phyloP scores from a whole-genome alignment of 2,797 vertebrate genomes.

The Scarus forsteni region DNA sequence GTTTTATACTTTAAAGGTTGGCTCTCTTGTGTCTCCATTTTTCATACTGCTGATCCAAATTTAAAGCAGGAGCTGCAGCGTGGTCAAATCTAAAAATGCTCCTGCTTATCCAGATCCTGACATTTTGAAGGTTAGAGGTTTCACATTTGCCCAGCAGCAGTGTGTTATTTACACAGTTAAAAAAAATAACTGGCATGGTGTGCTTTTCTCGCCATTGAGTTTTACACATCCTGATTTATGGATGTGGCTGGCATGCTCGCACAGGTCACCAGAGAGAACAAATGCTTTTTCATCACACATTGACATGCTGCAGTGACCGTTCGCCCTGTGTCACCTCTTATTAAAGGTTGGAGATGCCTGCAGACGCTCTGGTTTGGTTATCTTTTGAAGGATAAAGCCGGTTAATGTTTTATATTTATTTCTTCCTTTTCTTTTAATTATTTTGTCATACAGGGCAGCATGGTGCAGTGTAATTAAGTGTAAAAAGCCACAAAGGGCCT shows the following conservation, averaged over 20 bases:
- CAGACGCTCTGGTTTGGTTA: not conserved
- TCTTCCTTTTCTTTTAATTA: too few relatives aligned
- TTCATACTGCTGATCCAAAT: slow-evolving; percentile 12
- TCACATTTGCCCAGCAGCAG: slow-evolving; percentile 15
- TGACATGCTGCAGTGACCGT: not conserved
- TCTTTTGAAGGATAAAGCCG: not conserved
- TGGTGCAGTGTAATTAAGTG: too few relatives aligned
- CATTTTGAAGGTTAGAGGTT: slow-evolving; percentile 42
- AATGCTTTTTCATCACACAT: not conserved
- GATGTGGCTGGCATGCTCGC: slow-evolving; percentile 20
- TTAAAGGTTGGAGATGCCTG: not conserved
- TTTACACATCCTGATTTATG: slow-evolving; percentile 23
- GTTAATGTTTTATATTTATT: not conserved
- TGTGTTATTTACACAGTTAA: slow-evolving; percentile 37
- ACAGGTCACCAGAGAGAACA: slow-evolving; percentile 9
- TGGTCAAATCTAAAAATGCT: slow-evolving; percentile 28
- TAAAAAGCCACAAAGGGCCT: too few relatives aligned
- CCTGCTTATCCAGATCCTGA: slow-evolving; percentile 18
- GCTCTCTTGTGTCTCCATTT: slow-evolving; percentile 3
- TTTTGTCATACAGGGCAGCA: too few relatives aligned
- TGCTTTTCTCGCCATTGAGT: slow-evolving; percentile 14
- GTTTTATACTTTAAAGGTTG: not conserved
- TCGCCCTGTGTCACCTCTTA: not conserved
- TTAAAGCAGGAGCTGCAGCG: slow-evolving; percentile 15
- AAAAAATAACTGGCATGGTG: slow-evolving; percentile 3